Base-by-base conservation (phyloP, 2,888 invertebrate genomes). In the Diarsia dahlii region DNA sequence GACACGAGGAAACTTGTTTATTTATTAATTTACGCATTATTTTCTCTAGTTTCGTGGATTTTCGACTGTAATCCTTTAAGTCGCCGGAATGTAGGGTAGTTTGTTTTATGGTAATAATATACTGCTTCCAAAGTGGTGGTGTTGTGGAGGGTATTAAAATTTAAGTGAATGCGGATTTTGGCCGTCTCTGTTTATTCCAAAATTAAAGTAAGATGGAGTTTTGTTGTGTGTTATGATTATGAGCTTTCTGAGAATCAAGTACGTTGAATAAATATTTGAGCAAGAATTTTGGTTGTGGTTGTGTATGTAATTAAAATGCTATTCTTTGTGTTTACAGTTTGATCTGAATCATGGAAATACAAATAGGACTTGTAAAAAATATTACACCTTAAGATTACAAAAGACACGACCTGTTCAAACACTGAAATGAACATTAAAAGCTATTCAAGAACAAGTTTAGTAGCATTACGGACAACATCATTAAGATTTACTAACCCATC, bases 1-100 rank as follows among this genome's bases (percentile, higher is more conserved):
- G 45, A 75, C 84, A 73, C 63, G 75, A 78, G 72, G 76, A 70
- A 87, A 86, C 77, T 81, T 76, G 88, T 88, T 86, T 84, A 86
- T 86, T 86, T 86, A 87, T 86, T 80, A 86, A 87, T 86, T 87
- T 78, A 82, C 86, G 76, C 77, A 76, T 80, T 87, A 86, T 87
- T 87, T 87, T 84, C 86, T 77, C 82, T 80, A 86, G 80, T 86
- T 87, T 66, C 69, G 65, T 81, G 84, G 80, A 78, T 86, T 86
- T 81, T 68, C 77, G 56, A 69, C 63, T 69, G 73, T 87, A 86
- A 86, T 86, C 86, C 75, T 81, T 80, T 87, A 87, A 86, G 81
- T 80, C 84, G 64, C 28, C 23, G 71, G 71, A 74, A 78, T 83
- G 84, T 86, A 56, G 74, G 76, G 72, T 74, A 76, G 74, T 85